Conservation (phyloP, 2,888 invertebrate genomes). For the Eucriotettix oculatus region DNA sequence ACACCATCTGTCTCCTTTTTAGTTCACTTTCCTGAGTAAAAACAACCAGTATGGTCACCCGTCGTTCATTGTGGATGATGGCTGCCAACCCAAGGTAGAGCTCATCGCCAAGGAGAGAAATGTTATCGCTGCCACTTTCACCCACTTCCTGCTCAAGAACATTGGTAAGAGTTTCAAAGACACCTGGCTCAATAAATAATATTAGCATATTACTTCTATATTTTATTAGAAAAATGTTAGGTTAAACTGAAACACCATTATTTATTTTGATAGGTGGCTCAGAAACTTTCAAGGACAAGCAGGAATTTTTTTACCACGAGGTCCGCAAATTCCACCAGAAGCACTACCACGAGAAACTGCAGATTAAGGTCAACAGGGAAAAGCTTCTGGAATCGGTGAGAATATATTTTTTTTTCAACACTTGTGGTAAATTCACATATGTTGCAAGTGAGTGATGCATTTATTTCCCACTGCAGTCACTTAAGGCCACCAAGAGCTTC, state of each 20-base stretch:
- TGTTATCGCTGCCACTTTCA: slow-evolving; percentile 83
- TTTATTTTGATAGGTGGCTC: slow-evolving; percentile 47
- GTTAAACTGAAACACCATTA: neutral
- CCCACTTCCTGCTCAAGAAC: slow-evolving; percentile 78
- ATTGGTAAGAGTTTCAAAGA: slow-evolving; percentile 36
- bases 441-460: too few relatives aligned
- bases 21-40: slow-evolving; percentile 47
- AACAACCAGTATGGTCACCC: slow-evolving; percentile 35
- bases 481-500: slow-evolving; percentile 75
- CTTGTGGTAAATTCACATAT: too few relatives aligned
- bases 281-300: slow-evolving; percentile 67
- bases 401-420: slow-evolving; percentile 6
- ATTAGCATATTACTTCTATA: neutral
- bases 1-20: slow-evolving; percentile 17
- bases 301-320: slow-evolving; percentile 64
- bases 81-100: slow-evolving; percentile 73
- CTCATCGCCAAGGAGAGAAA: slow-evolving; percentile 71
- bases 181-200: too few relatives aligned
- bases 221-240: neutral
- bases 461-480: slow-evolving; percentile 29
- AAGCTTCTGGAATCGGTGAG: slow-evolving; percentile 61
- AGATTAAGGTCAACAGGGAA: slow-evolving; percentile 64
- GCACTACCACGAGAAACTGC: slow-evolving; percentile 70
- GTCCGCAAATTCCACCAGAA: slow-evolving; percentile 72
- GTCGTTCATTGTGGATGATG: slow-evolving; percentile 76